These are phyloP conservation scores for Gymnogyps californianus DNA, from an alignment of 2,113 vertebrate species.

Conservation along the genomic window DNA sequence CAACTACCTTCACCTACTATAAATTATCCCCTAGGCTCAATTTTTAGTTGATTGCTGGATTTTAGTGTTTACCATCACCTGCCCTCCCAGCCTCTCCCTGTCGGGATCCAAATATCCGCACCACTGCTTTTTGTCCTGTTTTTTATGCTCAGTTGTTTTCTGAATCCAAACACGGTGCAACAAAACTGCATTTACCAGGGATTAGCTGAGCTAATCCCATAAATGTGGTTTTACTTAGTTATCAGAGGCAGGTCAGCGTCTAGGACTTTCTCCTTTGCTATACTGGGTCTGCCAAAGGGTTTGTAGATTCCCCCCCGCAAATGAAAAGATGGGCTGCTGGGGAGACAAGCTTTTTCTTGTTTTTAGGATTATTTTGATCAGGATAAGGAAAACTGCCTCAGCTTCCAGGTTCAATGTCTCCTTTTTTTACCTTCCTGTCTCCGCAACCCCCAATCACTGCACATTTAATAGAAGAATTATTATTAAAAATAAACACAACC, in stretches of 20 bases:
- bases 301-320: too few relatives aligned
- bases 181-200: neutral
- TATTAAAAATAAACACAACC: neutral
- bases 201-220: slow-evolving; percentile 24
- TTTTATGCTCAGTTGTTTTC: neutral
- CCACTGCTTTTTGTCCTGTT: neutral
- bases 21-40: neutral
- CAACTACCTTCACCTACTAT: neutral
- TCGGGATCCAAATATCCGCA: neutral
- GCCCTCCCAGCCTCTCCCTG: neutral
- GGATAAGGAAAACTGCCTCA: neutral
- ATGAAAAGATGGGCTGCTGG: accelerated
- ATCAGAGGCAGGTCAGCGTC: neutral
- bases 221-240: neutral
- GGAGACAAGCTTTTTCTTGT: neutral
- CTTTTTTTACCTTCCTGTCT: neutral
- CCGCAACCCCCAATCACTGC: neutral
- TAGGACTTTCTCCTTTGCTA: neutral
- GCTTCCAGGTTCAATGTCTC: neutral
- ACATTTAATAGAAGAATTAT: neutral
- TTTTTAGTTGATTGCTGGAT: neutral
- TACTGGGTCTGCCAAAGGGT: neutral
- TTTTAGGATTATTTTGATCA: neutral
- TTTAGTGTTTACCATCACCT: neutral
- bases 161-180: neutral